These are phyloP conservation scores for Sarcophaga subvicina DNA, from an alignment of 2,888 invertebrate genomes.

Conservation along the genomic window DNA sequence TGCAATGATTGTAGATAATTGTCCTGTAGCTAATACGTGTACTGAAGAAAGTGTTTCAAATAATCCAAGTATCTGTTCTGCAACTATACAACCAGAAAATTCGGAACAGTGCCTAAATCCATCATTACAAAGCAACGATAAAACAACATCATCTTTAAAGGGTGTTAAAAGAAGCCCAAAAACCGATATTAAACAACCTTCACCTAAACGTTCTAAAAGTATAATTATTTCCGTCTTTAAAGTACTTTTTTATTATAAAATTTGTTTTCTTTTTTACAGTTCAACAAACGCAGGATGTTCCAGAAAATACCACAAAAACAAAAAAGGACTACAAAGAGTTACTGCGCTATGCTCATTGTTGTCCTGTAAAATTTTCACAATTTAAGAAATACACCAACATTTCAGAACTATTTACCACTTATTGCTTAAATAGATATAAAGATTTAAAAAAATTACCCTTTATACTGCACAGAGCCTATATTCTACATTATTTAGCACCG, in stretches of 20 bases:
- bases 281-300: background rate
- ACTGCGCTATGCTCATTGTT: slow-evolving; percentile 38
- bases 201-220: slow-evolving; percentile 45
- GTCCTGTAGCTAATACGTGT: background rate
- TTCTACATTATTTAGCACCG: slow-evolving; percentile 30
- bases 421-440: slow-evolving; percentile 36
- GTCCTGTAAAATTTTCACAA: slow-evolving; percentile 26
- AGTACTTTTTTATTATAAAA: background rate
- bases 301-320: background rate
- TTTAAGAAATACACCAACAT: slow-evolving; percentile 45
- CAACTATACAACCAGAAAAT: background rate
- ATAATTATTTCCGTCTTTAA: background rate
- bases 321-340: slow-evolving; percentile 6
- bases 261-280: background rate
- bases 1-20: background rate
- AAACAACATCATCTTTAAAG: background rate
- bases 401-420: slow-evolving; percentile 11
- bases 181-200: background rate
- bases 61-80: background rate
- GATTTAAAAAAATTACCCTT: slow-evolving; percentile 16
- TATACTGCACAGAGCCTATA: slow-evolving; percentile 34
- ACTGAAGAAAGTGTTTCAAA: too few relatives aligned
- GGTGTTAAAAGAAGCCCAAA: slow-evolving; percentile 18
- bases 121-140: background rate
- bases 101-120: background rate